Evolutionary conservation across 2,888 invertebrate genomes (phyloP), one percentile per base, ranked within the genome.

Genomic region (Pterostichus madidus): DNA sequence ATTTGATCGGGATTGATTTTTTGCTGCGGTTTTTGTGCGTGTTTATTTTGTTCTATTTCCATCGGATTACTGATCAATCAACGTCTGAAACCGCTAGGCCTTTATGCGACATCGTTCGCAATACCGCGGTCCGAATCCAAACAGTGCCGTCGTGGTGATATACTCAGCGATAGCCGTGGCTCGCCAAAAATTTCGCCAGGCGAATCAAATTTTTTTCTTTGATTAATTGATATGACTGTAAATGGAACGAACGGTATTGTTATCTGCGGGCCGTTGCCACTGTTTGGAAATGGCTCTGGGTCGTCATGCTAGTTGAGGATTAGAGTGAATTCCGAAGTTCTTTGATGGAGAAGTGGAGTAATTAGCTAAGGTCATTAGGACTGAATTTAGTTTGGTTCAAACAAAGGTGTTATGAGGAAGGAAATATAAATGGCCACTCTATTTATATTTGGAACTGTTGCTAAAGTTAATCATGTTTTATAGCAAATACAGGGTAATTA

Each of bases 161-260:
- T 80, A 80, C 56, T 49, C 56, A 4, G 32, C 35, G 73, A 80
- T 80, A 80, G 52, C 31, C 32, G 24, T 31, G 11, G 52, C 49
- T 52, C 61, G 78, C 61, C 59, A 80, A 80, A 80, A 71, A 80
- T 73, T 77, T 78, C 59, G 44, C 78, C 46, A 17, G 44, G 32
- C 73, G 56, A 80, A 80, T 80, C 44, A 31, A 49, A 52, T 78
- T 78, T 52, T 31, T 52, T 80, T 13, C 32, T 78, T 52, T 80
- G 80, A 80, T 80, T 80, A 80, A 80, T 80, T 80, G 80, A 80
- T 52, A 80, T 39, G 56, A 71, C 56, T 80, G 35, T 56, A 80
- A 80, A 80, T 80, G 73, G 80, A 80, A 80, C 80, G 56, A 80
- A 80, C 80, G 73, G 80, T 71, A 80, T 80, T 80, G 59, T 79